Base-by-base conservation (phyloP, 1,140 invertebrate genomes). In the Listronotus bonariensis region DNA sequence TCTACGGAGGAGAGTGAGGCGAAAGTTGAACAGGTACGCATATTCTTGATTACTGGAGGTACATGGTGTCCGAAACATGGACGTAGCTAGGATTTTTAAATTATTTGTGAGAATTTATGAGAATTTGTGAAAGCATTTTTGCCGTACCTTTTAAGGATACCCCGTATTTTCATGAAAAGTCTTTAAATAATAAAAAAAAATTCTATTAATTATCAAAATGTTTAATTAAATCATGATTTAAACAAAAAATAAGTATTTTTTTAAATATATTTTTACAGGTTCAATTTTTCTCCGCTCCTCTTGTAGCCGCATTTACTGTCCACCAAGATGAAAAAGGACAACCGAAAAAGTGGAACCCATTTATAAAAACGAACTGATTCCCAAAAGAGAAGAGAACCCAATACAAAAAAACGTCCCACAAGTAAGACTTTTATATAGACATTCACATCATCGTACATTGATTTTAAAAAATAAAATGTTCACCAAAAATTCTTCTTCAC, bases 251-350 rank as follows among this genome's bases (percentile, higher is more conserved):
- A 7, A 42, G 9, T 52, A 32, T 10, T 32, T 31, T 52, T 31
- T 52, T 6, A 49, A 14, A n/a, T 56, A 42, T 36, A 18, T 26
- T n/a, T 20, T 32, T 57, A 6, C 87, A 90, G 56, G 89, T 93
- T 10, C 90, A 91, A 73, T 91, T 93, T 48, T 90, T 89, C 72
- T 85, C 87, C 67, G 89, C 90, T 6, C 89, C 91, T 0, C 72
- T 93, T 32, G 87, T 92, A 0, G 89, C 89, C 1, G 90, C 91
- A 0, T 93, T 93, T 70, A 92, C 91, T 0, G 88, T 93, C 2
- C 89, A 92, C 68, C 88, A 92, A 75, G 90, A 93, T 71, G 88
- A 87, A 51, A 81, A 82, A 31, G 91, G 91, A 0, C 72, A 88
- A 14, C 89, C 90, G 0, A 88, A 64, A 90, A 86, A 73, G 88